Conservation (phyloP, 2,113 vertebrate species). For the Mesitornis unicolor region DNA sequence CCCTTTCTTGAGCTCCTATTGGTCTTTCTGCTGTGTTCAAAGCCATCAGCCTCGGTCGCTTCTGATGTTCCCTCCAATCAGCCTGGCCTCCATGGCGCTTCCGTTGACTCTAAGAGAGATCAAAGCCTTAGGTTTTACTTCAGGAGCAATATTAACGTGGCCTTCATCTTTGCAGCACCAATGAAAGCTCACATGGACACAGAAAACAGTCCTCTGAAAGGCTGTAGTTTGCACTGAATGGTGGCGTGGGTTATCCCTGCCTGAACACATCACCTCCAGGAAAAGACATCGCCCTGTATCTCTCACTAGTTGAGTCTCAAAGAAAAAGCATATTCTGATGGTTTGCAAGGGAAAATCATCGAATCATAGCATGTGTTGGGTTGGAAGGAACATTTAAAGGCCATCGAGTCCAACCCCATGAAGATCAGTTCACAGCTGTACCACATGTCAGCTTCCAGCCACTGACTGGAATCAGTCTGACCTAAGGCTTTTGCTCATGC, state of each 20-base stretch:
- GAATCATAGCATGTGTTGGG: too few relatives aligned
- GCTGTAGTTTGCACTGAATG: not conserved
- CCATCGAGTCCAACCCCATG: too few relatives aligned
- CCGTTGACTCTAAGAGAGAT: slow-evolving; percentile 30
- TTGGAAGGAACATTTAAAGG: too few relatives aligned
- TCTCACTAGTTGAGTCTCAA: not conserved
- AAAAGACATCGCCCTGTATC: not conserved
- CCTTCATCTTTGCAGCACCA: not conserved
- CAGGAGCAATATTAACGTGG: accelerated
- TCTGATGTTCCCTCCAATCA: slow-evolving; percentile 69
- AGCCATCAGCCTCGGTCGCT: slow-evolving; percentile 54
- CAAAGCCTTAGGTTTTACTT: not conserved
- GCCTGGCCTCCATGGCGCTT: slow-evolving; percentile 72
- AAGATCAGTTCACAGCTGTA: not conserved
- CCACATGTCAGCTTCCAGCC: not conserved
- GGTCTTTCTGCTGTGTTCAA: slow-evolving; percentile 67
- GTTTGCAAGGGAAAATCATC: not conserved
- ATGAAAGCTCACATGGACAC: not conserved
- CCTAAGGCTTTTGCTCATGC: not conserved
- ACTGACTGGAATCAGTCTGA: not conserved
- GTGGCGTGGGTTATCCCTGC: not conserved
- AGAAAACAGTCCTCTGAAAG: not conserved
- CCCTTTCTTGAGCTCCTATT: slow-evolving; percentile 73
- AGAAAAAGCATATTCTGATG: not conserved
- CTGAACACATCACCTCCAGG: accelerated